phyloP scores from a whole-genome alignment of 1,140 invertebrate genomes.

The Parapsyche elsis region DNA sequence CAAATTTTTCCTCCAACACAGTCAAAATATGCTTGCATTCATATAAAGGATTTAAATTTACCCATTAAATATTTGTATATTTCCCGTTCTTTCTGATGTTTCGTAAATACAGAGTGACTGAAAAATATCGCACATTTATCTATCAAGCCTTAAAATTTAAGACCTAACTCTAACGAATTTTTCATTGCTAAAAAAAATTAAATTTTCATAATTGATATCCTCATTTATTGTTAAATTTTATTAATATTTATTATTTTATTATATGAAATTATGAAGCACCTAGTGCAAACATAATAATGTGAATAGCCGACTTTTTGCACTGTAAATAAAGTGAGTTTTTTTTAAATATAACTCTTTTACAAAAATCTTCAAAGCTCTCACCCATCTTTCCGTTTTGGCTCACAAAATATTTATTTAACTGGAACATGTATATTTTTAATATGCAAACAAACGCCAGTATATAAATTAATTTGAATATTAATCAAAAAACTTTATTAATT shows the following conservation, averaged over 20 bases:
- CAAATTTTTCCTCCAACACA: too few relatives aligned
- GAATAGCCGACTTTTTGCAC: neutral
- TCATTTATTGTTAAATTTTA: too few relatives aligned
- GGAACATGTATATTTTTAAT: neutral
- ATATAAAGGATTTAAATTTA: slow-evolving; percentile 28
- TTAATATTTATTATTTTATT: too few relatives aligned
- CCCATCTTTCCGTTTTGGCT: neutral
- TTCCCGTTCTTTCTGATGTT: too few relatives aligned
- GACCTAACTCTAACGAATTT: too few relatives aligned
- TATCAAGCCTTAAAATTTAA: too few relatives aligned
- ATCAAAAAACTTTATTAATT: slow-evolving; percentile 11
- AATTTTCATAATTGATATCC: too few relatives aligned
- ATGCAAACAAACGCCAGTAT: neutral
- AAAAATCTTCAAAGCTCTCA: neutral
- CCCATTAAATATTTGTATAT: slow-evolving; percentile 47
- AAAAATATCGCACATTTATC: too few relatives aligned
- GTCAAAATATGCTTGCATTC: slow-evolving; percentile 9
- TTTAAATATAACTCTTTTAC: neutral
- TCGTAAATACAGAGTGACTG: too few relatives aligned
- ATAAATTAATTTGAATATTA: slow-evolving; percentile 5
- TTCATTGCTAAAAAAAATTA: too few relatives aligned
- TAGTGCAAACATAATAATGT: neutral
- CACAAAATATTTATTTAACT: slow-evolving; percentile 4
- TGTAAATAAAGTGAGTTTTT: neutral
- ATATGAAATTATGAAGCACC: too few relatives aligned